Conservation (phyloP, 2,888 invertebrate genomes). For the Pachymerium ferrugineum region DNA sequence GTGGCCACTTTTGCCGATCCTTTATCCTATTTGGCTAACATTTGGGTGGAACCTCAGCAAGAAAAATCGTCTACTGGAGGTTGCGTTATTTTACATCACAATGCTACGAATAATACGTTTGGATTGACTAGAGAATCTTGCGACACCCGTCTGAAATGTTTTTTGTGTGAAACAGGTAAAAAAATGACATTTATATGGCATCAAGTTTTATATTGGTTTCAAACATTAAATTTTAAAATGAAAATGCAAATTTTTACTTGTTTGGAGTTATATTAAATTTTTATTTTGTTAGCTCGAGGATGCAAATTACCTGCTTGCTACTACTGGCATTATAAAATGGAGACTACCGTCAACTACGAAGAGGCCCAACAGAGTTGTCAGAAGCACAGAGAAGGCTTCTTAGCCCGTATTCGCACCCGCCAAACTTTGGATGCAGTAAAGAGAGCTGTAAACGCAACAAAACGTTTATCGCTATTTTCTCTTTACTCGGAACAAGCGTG, state of each 20-base stretch:
- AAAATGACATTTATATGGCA: too few species aligned
- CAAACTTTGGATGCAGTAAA: neutral
- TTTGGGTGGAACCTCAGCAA: neutral
- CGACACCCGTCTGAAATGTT: neutral
- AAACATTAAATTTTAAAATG: neutral
- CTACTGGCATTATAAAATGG: slow-evolving; percentile 4
- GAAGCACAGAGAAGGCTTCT: neutral
- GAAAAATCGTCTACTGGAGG: neutral
- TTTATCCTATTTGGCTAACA: neutral
- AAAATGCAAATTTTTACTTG: too few species aligned
- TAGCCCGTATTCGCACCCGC: neutral
- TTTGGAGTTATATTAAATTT: too few species aligned
- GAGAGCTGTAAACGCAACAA: neutral
- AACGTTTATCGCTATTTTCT: neutral
- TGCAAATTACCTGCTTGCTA: neutral
- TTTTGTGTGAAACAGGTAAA: slow-evolving; percentile 12
- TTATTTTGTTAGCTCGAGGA: neutral
- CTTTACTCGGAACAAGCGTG: neutral
- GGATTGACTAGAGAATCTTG: neutral
- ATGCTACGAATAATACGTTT: neutral
- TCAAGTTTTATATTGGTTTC: too few species aligned
- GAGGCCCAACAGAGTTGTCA: neutral
- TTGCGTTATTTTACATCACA: neutral
- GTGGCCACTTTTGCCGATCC: neutral
- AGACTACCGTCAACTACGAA: neutral